phyloP scores from a whole-genome alignment of 2,888 invertebrate genomes.

The Calameuta idolon region DNA sequence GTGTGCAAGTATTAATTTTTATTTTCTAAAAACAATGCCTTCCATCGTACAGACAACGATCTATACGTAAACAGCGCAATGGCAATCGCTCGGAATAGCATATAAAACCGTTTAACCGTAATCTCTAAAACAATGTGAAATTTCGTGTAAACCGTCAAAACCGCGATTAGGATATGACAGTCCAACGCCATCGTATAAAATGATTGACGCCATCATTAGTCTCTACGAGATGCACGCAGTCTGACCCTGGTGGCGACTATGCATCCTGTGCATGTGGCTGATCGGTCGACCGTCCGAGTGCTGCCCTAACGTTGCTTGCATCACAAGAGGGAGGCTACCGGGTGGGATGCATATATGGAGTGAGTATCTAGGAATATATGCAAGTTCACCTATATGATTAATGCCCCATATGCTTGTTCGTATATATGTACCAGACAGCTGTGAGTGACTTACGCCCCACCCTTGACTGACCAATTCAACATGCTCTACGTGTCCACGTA shows the following conservation, averaged over 20 bases:
- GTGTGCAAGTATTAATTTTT: not conserved
- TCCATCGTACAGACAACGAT: not conserved
- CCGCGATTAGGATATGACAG: not conserved
- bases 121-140: not conserved
- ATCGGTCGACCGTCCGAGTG: not conserved
- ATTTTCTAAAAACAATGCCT: not conserved
- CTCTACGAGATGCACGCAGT: conserved; percentile 9
- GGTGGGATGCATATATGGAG: not conserved
- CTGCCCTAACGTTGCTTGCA: not conserved
- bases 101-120: not conserved
- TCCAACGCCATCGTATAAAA: conserved; percentile 22
- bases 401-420: conserved; percentile 47
- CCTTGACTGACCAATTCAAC: conserved; percentile 2
- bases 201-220: conserved; percentile 38
- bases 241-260: not conserved
- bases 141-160: not conserved
- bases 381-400: conserved; percentile 47
- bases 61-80: not conserved
- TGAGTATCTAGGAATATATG: conserved; percentile 1
- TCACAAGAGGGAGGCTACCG: conserved; percentile 12
- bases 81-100: not conserved
- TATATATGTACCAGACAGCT: conserved; percentile 50
- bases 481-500: not conserved
- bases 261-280: conserved; percentile 6
- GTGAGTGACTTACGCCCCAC: conserved; percentile 47